Evolutionary conservation across 1,140 invertebrate genomes (phyloP), one percentile per base, ranked within the genome.

Genomic region (Drosophila equinoxialis): DNA sequence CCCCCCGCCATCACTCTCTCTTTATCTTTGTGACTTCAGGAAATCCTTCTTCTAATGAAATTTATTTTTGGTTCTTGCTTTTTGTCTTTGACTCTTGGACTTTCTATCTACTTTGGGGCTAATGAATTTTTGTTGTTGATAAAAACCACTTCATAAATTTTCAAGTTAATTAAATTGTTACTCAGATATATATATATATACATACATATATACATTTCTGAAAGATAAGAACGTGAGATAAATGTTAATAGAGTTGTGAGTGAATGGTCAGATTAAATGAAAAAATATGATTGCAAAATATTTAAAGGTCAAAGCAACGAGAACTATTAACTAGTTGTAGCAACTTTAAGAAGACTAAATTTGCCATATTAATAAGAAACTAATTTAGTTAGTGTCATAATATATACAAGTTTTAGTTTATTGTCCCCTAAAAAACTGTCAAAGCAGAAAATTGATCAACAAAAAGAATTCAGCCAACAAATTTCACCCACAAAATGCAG

Each of bases 121-220:
- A 91, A 90, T 90, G 77, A 90, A 90, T 90, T 91, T 91, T 74
- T 58, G 14, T 51, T 30, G 68, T 74, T 70, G 74, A 70, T 76
- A 86, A 83, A 71, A 83, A 69, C 70, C 75, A 83, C 85, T 90
- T 84, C 67, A 81, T 83, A 86, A 81, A 90, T 90, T 86, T 79
- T 79, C 77, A 83, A 90, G 73, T 87, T 91, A 91, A 91, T 91
- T 91, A 90, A 77, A 71, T 81, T 79, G 64, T 60, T 30, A n/a
- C 65, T 67, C 84, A 6, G 68, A 26, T 42, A 30, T 30, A 30
- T 30, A 6, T 30, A 6, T 30, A 6, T 30, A 30, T 14, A 57
- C n/a, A 41, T 45, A 51, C 14, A 11, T 51, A 57, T 17, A 41
- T 45, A 51, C 14, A 11, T 51, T 51, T 51, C 8, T 45, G 30